A percentile compares a stretch with the other conserved stretches of the same genome.
These are phyloP conservation scores for Subanguina moxae DNA, from an alignment of 1,140 invertebrate species.

Conservation along the genomic window DNA sequence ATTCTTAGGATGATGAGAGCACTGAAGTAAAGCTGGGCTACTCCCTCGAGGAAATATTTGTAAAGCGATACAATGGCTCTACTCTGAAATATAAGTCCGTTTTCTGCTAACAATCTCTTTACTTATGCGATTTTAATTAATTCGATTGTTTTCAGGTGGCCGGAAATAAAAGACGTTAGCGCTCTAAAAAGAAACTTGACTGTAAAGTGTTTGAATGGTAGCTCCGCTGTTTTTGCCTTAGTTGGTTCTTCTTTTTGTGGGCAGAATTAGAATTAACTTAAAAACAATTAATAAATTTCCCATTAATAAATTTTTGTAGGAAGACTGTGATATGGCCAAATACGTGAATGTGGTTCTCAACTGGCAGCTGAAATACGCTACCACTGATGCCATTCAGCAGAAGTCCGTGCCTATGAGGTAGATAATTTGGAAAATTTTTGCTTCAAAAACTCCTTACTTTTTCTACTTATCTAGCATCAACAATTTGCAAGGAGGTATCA, in stretches of 20 bases:
- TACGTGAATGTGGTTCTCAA: conserved; percentile 33
- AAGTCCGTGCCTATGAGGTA: conserved; percentile 40
- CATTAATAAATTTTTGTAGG: conserved; percentile 14
- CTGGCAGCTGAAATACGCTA: conserved; percentile 34
- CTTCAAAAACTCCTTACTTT: too few relatives aligned
- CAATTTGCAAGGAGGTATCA: conserved; percentile 41
- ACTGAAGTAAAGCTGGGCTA: conserved; percentile 46
- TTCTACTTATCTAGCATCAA: conserved; percentile 41
- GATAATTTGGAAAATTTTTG: not conserved
- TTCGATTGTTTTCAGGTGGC: conserved; percentile 33
- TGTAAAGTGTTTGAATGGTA: conserved; percentile 37
- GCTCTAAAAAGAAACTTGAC: conserved; percentile 35
- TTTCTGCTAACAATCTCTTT: conserved; percentile 1
- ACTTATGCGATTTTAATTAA: not conserved
- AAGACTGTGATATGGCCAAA: conserved; percentile 34
- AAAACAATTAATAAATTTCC: conserved; percentile 6
- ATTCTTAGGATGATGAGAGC: conserved; percentile 42
- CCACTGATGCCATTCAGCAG: conserved; percentile 37
- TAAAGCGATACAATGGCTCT: conserved; percentile 35
- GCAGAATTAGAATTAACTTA: conserved; percentile 19
- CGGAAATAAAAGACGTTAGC: conserved; percentile 42
- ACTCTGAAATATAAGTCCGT: conserved; percentile 29
- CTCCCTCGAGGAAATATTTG: conserved; percentile 37
- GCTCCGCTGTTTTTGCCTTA: conserved; percentile 15
- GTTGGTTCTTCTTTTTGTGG: conserved; percentile 8